A percentile compares a stretch with the other conserved stretches of the same genome.
Conservation (phyloP, 2,797 vertebrate species). For the Synanceia verrucosa region DNA sequence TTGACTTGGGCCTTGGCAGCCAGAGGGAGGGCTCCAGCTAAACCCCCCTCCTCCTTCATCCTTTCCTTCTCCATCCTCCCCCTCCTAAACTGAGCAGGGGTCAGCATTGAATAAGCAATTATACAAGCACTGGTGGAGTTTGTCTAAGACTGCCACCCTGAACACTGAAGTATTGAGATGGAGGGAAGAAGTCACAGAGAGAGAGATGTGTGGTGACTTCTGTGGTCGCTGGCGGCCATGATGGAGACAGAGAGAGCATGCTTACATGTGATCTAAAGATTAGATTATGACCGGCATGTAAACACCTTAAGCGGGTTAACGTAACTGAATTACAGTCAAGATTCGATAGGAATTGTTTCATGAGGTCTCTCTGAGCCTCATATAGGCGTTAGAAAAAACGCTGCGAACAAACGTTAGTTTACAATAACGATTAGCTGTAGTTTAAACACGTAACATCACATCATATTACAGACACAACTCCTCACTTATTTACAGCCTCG, state of each 20-base stretch:
- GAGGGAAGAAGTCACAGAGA: conserved; percentile 50
- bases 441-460: too few relatives aligned
- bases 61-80: conserved; percentile 44
- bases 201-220: conserved; percentile 79
- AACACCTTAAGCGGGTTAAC: conserved; percentile 44
- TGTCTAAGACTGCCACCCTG: conserved; percentile 87
- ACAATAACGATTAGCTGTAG: too few relatives aligned
- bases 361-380: too few relatives aligned
- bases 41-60: conserved; percentile 63
- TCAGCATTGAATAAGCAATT: conserved; percentile 97
- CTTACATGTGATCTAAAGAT: conserved; percentile 40
- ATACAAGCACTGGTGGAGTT: conserved; percentile 93
- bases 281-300: conserved; percentile 22
- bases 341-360: background rate
- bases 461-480: too few relatives aligned
- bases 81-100: conserved; percentile 89
- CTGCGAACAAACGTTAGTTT: too few relatives aligned
- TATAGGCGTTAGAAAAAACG: too few relatives aligned
- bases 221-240: conserved; percentile 70
- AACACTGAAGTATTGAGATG: conserved; percentile 85
- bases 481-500: conserved; percentile 61
- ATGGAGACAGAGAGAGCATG: conserved; percentile 47
- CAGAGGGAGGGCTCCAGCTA: conserved; percentile 82
- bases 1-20: conserved; percentile 94
- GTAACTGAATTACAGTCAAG: conserved; percentile 4